phyloP scores from a whole-genome alignment of 2,797 vertebrate species.

The Pelodytes ibericus region DNA sequence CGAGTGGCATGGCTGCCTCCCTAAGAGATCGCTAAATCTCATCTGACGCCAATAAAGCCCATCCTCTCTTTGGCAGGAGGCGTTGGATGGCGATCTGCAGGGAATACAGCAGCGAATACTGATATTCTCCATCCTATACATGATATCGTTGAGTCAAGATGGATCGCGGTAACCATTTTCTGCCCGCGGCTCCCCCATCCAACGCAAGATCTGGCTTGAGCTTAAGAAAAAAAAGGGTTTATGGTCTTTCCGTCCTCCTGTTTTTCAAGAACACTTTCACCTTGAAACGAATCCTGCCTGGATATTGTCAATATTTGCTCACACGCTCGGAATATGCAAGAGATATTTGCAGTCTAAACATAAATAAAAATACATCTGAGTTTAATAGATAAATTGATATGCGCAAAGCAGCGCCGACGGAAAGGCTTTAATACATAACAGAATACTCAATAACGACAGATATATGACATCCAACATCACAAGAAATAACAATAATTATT shows the following conservation, averaged over 20 bases:
- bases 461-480: conserved; percentile 37
- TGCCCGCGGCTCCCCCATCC: background rate
- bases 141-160: conserved; percentile 9
- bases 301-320: conserved; percentile 46
- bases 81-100: conserved; percentile 28
- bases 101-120: conserved; percentile 31
- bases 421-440: conserved; percentile 43
- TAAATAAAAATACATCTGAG: conserved; percentile 39
- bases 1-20: conserved; percentile 44
- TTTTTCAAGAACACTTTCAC: conserved; percentile 18
- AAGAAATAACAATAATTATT: conserved; percentile 31
- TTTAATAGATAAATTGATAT: conserved; percentile 54
- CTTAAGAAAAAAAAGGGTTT: background rate
- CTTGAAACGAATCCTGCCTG: conserved; percentile 41
- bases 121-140: conserved; percentile 22
- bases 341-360: conserved; percentile 35
- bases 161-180: conserved; percentile 5
- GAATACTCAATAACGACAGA: conserved; percentile 45
- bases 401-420: conserved; percentile 32
- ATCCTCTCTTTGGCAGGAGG: conserved; percentile 49
- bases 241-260: background rate
- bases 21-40: conserved; percentile 43
- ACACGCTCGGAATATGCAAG: conserved; percentile 8
- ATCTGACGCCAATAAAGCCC: conserved; percentile 43
- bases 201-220: too few species aligned